phyloP scores from a whole-genome alignment of 2,113 vertebrate genomes.

The Phoxinus phoxinus region DNA sequence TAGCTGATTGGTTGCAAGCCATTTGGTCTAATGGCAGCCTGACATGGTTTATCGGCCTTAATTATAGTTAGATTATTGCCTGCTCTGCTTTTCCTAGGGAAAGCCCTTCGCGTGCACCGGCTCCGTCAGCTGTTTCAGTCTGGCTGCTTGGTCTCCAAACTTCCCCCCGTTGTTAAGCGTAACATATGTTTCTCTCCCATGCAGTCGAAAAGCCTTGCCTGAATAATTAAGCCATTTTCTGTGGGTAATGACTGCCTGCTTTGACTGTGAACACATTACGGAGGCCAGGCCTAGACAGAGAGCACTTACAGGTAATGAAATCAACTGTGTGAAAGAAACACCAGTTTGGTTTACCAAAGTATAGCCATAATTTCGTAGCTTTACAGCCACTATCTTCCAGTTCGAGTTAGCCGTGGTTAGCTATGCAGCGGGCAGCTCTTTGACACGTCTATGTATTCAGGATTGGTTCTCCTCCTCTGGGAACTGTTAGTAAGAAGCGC shows the following conservation, averaged over 20 bases:
- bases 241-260: conserved; percentile 49
- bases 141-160: conserved; percentile 69
- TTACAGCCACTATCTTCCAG: not conserved
- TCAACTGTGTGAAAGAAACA: not conserved
- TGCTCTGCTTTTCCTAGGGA: conserved; percentile 73
- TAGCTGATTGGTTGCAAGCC: conserved; percentile 75
- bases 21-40: conserved; percentile 73
- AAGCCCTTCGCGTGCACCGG: conserved; percentile 70
- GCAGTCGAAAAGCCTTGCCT: conserved; percentile 33
- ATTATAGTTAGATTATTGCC: conserved; percentile 80
- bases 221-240: conserved; percentile 68
- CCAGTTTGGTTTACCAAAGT: not conserved
- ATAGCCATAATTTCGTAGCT: not conserved
- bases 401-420: too few relatives aligned
- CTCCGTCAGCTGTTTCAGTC: conserved; percentile 75
- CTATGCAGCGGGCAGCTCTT: not conserved
- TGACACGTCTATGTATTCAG: conserved; percentile 70
- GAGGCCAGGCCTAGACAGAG: not conserved
- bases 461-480: conserved; percentile 72
- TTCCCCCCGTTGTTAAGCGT: conserved; percentile 71
- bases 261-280: conserved; percentile 45
- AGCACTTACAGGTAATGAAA: not conserved
- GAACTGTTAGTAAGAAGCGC: conserved; percentile 78
- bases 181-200: conserved; percentile 68
- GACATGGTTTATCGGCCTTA: conserved; percentile 84